Conservation (phyloP, 2,113 vertebrate species). For the Hippocampus mohnikei region DNA sequence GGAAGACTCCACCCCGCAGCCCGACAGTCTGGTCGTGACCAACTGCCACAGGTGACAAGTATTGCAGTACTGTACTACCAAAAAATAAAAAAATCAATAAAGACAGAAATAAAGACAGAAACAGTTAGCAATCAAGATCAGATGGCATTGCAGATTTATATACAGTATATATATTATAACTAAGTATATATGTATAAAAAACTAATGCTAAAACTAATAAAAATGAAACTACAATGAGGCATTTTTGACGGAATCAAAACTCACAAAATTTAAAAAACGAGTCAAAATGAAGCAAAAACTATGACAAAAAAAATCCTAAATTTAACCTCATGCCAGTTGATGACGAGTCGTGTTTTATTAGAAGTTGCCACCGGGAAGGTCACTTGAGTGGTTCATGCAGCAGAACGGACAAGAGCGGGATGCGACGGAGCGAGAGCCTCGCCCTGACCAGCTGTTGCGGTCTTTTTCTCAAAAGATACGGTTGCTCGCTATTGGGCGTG, state of each 20-base stretch:
- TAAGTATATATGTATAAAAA: no score
- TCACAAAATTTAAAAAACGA: no score
- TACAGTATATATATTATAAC: not conserved
- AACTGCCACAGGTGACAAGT: slow-evolving; percentile 84
- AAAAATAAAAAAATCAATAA: not conserved
- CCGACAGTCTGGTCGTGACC: slow-evolving; percentile 75
- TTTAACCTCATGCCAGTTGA: no score
- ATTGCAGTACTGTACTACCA: not conserved
- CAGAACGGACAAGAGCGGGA: slow-evolving; percentile 30
- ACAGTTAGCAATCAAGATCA: no score
- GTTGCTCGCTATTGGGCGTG: not conserved
- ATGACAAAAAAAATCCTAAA: no score
- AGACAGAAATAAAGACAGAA: not conserved
- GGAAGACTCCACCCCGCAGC: slow-evolving; percentile 75
- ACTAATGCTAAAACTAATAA: no score
- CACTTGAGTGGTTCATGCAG: slow-evolving; percentile 27
- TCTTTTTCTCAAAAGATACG: not conserved
- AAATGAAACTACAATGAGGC: no score
- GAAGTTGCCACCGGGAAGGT: no score
- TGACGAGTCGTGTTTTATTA: no score
- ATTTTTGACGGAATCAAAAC: no score
- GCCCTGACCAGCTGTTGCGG: slow-evolving; percentile 13
- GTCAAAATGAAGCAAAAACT: no score
- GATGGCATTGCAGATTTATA: not conserved
- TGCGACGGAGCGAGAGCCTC: slow-evolving; percentile 31